Percentiles rank a stretch among this genome's conserved stretches.
phyloP scores from a whole-genome alignment of 2,797 vertebrate genomes.

The Saxicola maurus region DNA sequence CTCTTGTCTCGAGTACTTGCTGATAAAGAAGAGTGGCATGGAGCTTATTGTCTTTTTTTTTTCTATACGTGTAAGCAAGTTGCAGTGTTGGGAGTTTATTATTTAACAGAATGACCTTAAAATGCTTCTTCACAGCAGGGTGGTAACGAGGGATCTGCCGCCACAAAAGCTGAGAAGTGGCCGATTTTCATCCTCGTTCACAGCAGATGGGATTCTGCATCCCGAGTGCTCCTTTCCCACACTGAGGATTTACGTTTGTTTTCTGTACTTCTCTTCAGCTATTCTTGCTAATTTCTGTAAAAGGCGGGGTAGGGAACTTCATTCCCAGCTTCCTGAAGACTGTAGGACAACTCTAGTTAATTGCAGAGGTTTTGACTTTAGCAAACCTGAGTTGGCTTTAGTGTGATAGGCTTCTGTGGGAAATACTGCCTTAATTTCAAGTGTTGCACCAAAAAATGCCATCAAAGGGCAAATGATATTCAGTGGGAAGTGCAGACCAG shows the following conservation, averaged over 20 bases:
- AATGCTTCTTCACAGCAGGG: background rate
- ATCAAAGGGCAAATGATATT: background rate
- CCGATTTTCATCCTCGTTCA: rapidly evolving
- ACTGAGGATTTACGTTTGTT: rapidly evolving
- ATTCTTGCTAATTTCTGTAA: background rate
- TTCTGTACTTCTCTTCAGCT: background rate
- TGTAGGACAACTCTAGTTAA: rapidly evolving
- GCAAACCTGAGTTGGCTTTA: background rate
- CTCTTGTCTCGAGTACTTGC: rapidly evolving
- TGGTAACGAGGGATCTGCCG: background rate
- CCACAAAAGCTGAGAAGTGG: background rate
- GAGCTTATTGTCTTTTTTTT: background rate
- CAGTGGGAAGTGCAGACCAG: background rate
- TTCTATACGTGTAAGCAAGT: rapidly evolving
- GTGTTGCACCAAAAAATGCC: background rate
- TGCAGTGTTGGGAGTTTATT: background rate
- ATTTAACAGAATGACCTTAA: background rate
- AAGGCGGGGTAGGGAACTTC: background rate
- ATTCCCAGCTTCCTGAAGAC: background rate
- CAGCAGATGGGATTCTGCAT: rapidly evolving
- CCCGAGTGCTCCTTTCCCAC: rapidly evolving
- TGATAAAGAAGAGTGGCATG: background rate
- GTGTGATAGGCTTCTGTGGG: background rate
- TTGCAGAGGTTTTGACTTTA: background rate
- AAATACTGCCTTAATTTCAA: background rate